Conservation (phyloP, 1,140 invertebrate genomes). For the Gryon sp. region DNA sequence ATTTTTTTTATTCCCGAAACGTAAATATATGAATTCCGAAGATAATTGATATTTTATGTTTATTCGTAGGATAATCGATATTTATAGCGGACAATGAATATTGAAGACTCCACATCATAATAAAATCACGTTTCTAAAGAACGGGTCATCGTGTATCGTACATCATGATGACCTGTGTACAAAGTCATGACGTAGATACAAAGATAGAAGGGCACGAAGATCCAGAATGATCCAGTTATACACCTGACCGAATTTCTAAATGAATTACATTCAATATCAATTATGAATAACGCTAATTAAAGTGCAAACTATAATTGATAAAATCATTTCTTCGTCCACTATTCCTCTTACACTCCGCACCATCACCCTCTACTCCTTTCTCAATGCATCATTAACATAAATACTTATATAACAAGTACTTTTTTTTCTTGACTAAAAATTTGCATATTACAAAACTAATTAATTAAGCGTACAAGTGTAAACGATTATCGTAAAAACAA, state of each 20-base stretch:
- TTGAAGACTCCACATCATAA: slow-evolving; percentile 51
- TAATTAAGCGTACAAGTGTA: slow-evolving; percentile 29
- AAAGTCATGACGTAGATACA: slow-evolving; percentile 68
- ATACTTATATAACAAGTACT: not conserved
- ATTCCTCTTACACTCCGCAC: too few species aligned
- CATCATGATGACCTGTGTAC: slow-evolving; percentile 59
- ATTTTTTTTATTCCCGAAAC: slow-evolving; percentile 8
- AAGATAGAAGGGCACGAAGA: slow-evolving; percentile 66
- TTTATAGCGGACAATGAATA: slow-evolving; percentile 50
- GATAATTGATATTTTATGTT: slow-evolving; percentile 64
- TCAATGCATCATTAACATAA: slow-evolving; percentile 6
- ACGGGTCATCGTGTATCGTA: slow-evolving; percentile 59
- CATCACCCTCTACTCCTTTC: not conserved
- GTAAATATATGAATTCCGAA: slow-evolving; percentile 44
- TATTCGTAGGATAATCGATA: slow-evolving; percentile 60
- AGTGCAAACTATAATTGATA: not conserved
- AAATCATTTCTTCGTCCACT: too few species aligned
- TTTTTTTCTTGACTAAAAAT: slow-evolving; percentile 8
- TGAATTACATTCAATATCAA: slow-evolving; percentile 55
- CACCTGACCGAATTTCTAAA: slow-evolving; percentile 75
- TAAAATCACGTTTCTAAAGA: slow-evolving; percentile 60
- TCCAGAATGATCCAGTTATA: slow-evolving; percentile 73
- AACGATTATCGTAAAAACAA: slow-evolving; percentile 16
- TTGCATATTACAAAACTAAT: slow-evolving; percentile 21
- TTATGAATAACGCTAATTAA: slow-evolving; percentile 38